Base-by-base conservation (phyloP, 1,140 invertebrate genomes). In the Heterodera schachtii region DNA sequence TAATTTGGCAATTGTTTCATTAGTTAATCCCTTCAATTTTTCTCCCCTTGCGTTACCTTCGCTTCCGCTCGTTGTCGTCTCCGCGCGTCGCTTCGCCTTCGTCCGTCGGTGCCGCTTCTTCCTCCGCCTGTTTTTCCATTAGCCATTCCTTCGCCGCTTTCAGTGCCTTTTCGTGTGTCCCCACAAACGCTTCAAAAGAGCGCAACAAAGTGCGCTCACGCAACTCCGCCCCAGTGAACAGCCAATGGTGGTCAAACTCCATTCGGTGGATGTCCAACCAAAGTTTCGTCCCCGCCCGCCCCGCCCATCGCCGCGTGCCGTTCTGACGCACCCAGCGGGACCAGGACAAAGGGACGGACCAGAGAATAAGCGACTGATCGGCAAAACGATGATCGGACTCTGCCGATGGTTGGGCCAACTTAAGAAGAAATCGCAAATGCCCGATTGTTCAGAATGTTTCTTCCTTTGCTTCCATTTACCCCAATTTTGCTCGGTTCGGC, bases 191-290 rank as follows among this genome's bases (percentile, higher is more conserved):
- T 44, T 80, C 79, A 46, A 64, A 78, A 13, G 77, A 60, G 8
- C 43, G 13, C 11, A 78, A 2, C 70, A 78, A 46, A n/a, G 52
- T 47, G 19, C 77, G 19, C 46, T 78, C 77, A 31, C 41, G 46
- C 70, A 64, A 9, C 47, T 78, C 77, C 43, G n/a, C 47, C 43
- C 6, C 67, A 19, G 78, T 67, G 69, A 85, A 85, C 46, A 86
- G 64, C 84, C 84, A 85, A 49, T 85, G 84, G 74, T 85, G 84
- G 7, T 85, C 85, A 57, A 85, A 85, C 75, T 85, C 84, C 4
- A 85, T 31, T 21, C 75, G 78, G 79, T 86, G 85, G 11, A 85
- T 13, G 52, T 85, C 84, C 16, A 84, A 6, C 13, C n/a, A 41
- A 41, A 71, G 69, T 11, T 41, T 11, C 44, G 69, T 46, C 6